A percentile compares a stretch with the other conserved stretches of the same genome.
phyloP scores from a whole-genome alignment of 2,113 vertebrate species.

The Ctenomys sociabilis region DNA sequence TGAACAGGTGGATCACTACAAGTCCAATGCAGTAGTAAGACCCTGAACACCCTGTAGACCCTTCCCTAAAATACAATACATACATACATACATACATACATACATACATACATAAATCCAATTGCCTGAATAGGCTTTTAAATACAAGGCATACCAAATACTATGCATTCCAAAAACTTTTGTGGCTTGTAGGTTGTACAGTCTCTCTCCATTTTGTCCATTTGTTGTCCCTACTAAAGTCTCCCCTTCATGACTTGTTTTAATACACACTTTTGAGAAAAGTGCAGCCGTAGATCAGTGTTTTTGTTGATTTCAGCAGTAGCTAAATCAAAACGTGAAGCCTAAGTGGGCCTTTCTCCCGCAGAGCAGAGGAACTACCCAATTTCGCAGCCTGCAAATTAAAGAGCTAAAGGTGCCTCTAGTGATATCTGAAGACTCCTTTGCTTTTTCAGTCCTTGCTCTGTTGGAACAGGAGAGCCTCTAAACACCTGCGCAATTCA shows the following conservation, averaged over 20 bases:
- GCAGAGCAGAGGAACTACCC: background rate
- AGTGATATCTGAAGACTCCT: background rate
- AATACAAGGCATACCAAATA: constrained; percentile 19
- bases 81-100: no score
- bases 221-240: constrained; percentile 17
- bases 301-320: background rate
- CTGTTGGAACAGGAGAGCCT: background rate
- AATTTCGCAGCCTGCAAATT: background rate
- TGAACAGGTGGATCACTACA: no score
- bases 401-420: background rate
- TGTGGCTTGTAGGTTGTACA: background rate
- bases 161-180: background rate
- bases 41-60: no score
- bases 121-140: constrained; percentile 12
- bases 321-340: constrained; percentile 2
- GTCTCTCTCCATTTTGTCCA: background rate
- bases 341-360: background rate
- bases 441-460: background rate
- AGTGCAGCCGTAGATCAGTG: background rate
- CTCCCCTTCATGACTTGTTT: background rate
- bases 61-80: no score
- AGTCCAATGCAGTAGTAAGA: no score
- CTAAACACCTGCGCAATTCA: constrained; percentile 45
- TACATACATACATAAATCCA: no score
- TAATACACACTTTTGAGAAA: background rate